Percentiles rank a stretch among this genome's conserved stretches.
Evolutionary conservation across 2,113 vertebrate species (phyloP).

Genomic region (Globicephala melas): DNA sequence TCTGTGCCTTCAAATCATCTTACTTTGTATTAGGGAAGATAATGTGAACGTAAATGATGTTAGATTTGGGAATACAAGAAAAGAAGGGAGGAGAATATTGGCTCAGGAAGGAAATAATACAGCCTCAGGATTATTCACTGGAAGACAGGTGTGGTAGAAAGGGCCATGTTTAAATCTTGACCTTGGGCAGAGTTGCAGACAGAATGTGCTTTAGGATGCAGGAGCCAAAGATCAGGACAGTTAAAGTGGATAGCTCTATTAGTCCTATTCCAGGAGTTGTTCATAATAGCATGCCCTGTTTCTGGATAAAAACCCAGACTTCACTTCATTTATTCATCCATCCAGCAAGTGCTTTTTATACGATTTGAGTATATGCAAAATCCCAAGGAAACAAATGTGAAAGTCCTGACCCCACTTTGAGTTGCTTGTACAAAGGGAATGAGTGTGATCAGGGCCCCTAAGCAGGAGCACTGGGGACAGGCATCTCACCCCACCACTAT

Average conservation of each 20-base stretch:
- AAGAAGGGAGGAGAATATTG: not conserved
- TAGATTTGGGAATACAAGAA: not conserved
- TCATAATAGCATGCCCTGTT: not conserved
- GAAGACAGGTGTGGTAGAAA: not conserved
- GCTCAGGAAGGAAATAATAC: not conserved
- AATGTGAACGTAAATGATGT: not conserved
- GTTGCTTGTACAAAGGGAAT: not conserved
- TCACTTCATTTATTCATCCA: not conserved
- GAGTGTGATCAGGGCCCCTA: not conserved
- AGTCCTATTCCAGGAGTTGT: not conserved
- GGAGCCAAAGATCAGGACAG: not conserved
- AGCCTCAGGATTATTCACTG: not conserved
- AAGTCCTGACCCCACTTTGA: not conserved
- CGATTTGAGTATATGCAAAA: not conserved
- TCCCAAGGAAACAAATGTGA: not conserved
- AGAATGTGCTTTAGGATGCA: not conserved
- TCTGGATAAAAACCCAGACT: not conserved
- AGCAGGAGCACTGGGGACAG: not conserved
- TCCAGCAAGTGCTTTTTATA: not conserved
- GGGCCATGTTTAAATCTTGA: not conserved
- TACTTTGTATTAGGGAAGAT: not conserved
- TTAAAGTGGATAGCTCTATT: not conserved
- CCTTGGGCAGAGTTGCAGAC: not conserved
- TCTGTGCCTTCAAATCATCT: slow-evolving; percentile 7
- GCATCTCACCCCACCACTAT: not conserved